phyloP scores from a whole-genome alignment of 1,140 invertebrate species.

The Drosophila athabasca region DNA sequence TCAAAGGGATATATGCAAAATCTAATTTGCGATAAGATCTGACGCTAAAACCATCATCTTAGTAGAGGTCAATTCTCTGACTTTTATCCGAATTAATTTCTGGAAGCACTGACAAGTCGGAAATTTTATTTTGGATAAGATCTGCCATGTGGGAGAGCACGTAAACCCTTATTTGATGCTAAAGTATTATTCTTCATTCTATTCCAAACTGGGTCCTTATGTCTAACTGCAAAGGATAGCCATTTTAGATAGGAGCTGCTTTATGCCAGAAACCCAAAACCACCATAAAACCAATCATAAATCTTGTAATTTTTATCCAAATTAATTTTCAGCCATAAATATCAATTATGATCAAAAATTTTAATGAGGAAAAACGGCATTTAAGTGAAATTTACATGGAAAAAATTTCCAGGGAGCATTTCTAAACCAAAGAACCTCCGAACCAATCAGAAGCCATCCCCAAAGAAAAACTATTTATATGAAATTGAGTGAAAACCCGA shows the following conservation, averaged over 20 bases:
- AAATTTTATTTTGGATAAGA: too few species aligned
- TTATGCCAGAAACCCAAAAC: too few species aligned
- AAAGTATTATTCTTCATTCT: too few species aligned
- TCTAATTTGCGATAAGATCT: constrained; percentile 71
- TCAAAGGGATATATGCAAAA: constrained; percentile 74
- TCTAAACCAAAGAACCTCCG: background rate
- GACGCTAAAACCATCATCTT: constrained; percentile 22
- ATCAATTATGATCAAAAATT: constrained; percentile 62
- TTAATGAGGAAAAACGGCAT: constrained; percentile 74
- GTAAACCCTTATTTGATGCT: too few species aligned
- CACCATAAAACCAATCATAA: too few species aligned
- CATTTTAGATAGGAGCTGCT: too few species aligned
- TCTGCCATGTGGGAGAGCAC: too few species aligned
- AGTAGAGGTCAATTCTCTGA: constrained; percentile 4
- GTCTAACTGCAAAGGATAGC: too few species aligned
- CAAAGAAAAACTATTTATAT: constrained; percentile 60
- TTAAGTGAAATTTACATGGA: constrained; percentile 51
- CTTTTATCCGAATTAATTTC: constrained; percentile 31
- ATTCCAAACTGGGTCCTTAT: too few species aligned
- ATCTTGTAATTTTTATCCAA: constrained; percentile 15
- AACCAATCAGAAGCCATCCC: constrained; percentile 54
- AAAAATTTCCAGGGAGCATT: constrained; percentile 50
- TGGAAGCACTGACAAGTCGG: background rate
- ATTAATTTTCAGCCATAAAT: constrained; percentile 62
- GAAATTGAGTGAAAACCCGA: constrained; percentile 29